phyloP scores from a whole-genome alignment of 2,797 vertebrate genomes.

The Eidolon dupreanum region DNA sequence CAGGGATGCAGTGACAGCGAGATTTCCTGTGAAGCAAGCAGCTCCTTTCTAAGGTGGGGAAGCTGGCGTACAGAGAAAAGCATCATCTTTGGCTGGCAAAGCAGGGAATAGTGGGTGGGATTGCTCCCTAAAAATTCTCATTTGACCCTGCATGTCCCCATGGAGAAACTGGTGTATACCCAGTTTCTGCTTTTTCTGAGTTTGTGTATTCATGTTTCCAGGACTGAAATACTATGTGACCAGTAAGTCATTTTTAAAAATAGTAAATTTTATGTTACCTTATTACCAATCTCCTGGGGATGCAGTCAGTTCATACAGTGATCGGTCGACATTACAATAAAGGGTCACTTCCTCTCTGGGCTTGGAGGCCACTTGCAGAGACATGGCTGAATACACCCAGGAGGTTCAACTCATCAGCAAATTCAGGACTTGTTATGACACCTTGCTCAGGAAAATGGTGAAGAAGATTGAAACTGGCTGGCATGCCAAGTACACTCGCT shows the following conservation, averaged over 20 bases:
- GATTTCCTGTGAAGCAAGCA: neutral
- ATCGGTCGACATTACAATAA: neutral
- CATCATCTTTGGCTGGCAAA: neutral
- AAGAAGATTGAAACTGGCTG: constrained; percentile 95
- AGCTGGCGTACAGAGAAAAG: neutral
- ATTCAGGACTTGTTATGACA: constrained; percentile 91
- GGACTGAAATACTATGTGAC: neutral
- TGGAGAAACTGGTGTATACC: neutral
- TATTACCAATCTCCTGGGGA: neutral
- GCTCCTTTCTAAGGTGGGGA: neutral
- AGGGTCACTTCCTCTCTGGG: constrained; percentile 81
- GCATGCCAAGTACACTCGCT: constrained; percentile 92
- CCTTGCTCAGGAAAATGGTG: constrained; percentile 95
- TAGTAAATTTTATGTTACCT: neutral
- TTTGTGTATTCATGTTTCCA: neutral
- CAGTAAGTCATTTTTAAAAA: neutral
- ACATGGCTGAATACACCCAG: constrained; percentile 93
- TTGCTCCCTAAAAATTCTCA: neutral
- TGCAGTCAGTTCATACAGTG: neutral
- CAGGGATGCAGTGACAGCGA: neutral
- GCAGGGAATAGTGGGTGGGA: neutral
- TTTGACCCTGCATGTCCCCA: neutral
- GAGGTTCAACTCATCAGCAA: constrained; percentile 94
- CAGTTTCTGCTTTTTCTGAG: neutral
- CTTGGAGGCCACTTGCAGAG: constrained; percentile 84